phyloP scores from a whole-genome alignment of 2,113 vertebrate species.

The Amazona vittata region DNA sequence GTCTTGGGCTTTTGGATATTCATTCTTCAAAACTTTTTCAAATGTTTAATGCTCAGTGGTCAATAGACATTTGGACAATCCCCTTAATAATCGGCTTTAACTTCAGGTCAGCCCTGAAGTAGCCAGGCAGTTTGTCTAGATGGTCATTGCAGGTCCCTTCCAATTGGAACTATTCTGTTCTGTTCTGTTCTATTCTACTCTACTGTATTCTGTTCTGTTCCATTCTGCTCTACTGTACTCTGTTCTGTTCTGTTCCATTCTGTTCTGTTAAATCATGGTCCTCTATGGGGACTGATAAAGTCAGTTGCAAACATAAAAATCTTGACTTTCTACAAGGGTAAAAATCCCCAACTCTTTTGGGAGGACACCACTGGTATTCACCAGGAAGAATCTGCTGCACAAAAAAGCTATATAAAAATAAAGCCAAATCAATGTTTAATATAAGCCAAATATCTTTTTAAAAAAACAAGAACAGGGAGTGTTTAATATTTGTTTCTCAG shows the following conservation, averaged over 20 bases:
- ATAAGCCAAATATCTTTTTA: not conserved
- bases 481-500: not conserved
- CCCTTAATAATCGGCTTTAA: not conserved
- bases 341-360: not conserved
- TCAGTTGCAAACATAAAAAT: not conserved
- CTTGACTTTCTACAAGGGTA: not conserved
- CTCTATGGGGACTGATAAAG: not conserved
- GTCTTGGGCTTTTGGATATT: not conserved
- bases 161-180: not conserved
- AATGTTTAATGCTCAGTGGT: not conserved
- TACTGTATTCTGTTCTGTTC: not conserved
- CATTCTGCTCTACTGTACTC: too few relatives aligned
- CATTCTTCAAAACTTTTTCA: not conserved
- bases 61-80: not conserved
- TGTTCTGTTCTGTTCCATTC: not conserved
- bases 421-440: not conserved
- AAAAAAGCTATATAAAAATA: not conserved
- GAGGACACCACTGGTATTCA: not conserved
- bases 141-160: not conserved
- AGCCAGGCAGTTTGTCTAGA: not conserved
- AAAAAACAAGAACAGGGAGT: not conserved
- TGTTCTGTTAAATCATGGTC: not conserved
- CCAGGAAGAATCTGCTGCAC: not conserved
- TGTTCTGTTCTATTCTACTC: not conserved
- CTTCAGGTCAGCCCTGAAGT: not conserved